A percentile compares a stretch with the other conserved stretches of the same genome.
Evolutionary conservation across 1,140 invertebrate genomes (phyloP).

Genomic region (Drosophila parvula): DNA sequence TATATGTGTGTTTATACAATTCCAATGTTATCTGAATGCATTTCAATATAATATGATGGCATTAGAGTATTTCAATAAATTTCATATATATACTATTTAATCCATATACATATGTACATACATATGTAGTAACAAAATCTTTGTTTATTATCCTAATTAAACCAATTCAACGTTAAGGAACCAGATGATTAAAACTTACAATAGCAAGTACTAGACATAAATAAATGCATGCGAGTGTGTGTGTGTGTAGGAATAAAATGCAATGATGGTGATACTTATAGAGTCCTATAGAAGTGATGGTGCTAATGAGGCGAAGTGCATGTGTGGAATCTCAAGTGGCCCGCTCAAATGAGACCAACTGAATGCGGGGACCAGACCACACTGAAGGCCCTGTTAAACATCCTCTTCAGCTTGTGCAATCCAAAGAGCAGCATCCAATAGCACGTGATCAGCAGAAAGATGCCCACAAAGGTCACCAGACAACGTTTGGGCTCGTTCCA

Average conservation of each 20-base stretch:
- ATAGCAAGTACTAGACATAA: conserved; percentile 61
- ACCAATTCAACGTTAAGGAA: conserved; percentile 61
- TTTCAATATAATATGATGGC: conserved; percentile 7
- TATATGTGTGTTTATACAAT: conserved; percentile 20
- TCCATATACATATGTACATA: conserved; percentile 15
- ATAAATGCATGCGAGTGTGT: conserved; percentile 54
- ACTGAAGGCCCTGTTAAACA: conserved; percentile 73
- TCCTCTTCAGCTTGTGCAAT: conserved; percentile 64
- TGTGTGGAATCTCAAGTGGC: not conserved
- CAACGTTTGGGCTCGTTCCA: conserved; percentile 86
- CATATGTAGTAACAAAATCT: conserved; percentile 29
- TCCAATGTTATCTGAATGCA: conserved; percentile 15
- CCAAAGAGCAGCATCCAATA: conserved; percentile 67
- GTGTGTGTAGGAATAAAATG: conserved; percentile 17
- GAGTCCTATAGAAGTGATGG: conserved; percentile 15
- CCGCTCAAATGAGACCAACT: conserved; percentile 71
- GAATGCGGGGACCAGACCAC: conserved; percentile 77
- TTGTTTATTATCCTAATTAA: conserved; percentile 37
- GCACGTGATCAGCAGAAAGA: conserved; percentile 84
- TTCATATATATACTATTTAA: conserved; percentile 39
- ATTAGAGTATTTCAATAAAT: conserved; percentile 39
- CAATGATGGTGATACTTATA: conserved; percentile 52
- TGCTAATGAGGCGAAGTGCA: conserved; percentile 17
- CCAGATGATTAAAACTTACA: conserved; percentile 54
- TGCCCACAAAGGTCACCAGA: conserved; percentile 85